Evolutionary conservation across 2,888 invertebrate genomes (phyloP).

Genomic region (Limnephilus lunatus): DNA sequence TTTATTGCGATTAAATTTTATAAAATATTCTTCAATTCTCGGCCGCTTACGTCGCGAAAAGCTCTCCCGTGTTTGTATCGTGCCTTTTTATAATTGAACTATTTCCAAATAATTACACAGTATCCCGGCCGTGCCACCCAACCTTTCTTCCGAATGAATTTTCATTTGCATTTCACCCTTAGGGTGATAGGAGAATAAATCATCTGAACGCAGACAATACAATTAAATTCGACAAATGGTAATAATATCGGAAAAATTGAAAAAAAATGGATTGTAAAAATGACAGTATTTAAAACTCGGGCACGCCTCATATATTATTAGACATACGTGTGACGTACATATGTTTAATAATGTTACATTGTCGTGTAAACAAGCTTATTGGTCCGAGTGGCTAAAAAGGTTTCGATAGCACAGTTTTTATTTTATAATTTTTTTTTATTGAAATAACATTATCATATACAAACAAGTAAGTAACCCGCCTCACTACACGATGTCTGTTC

Average conservation of each 20-base stretch:
- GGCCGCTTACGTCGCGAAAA: neutral
- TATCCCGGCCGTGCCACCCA: neutral
- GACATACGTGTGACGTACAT: too few species aligned
- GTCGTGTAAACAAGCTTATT: too few species aligned
- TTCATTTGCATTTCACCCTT: neutral
- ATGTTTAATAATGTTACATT: too few species aligned
- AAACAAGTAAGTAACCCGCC: too few species aligned
- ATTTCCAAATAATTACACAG: neutral
- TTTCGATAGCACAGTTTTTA: too few species aligned
- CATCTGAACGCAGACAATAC: neutral
- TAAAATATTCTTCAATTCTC: neutral
- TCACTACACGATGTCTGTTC: too few species aligned
- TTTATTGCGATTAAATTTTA: neutral
- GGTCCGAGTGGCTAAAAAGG: too few species aligned
- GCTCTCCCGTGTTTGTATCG: neutral
- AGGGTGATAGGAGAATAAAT: neutral
- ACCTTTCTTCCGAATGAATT: neutral
- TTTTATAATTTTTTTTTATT: too few species aligned
- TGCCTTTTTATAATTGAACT: neutral
- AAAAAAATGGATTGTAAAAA: too few species aligned
- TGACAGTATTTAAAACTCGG: too few species aligned
- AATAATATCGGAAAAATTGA: neutral
- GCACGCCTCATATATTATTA: too few species aligned
- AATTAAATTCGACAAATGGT: neutral
- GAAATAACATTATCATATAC: too few species aligned